phyloP scores from a whole-genome alignment of 2,888 invertebrate species.

The Nudaria mundana region DNA sequence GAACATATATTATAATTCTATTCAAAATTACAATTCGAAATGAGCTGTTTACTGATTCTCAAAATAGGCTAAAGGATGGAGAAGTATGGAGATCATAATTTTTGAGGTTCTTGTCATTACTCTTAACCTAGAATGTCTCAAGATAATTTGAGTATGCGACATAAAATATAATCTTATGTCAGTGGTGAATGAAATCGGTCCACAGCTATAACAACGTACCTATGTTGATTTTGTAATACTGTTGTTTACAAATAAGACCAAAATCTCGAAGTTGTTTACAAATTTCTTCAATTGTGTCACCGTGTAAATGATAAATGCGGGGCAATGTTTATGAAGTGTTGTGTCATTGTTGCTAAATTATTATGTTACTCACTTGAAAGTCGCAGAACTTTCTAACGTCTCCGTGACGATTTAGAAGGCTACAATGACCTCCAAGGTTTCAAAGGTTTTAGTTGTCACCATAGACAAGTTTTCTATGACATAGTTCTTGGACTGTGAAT shows the following conservation, averaged over 20 bases:
- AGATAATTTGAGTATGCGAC: background rate
- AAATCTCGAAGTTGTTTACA: conserved; percentile 5
- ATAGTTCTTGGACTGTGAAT: too few relatives aligned
- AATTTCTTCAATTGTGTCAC: background rate
- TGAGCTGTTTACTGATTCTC: too few relatives aligned
- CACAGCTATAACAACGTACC: background rate
- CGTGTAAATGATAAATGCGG: background rate
- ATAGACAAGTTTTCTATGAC: too few relatives aligned
- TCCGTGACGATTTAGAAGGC: too few relatives aligned
- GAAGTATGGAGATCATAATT: too few relatives aligned
- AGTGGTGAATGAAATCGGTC: background rate
- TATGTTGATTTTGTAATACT: conserved; percentile 1
- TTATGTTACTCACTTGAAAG: background rate
- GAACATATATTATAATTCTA: too few relatives aligned
- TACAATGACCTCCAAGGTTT: too few relatives aligned
- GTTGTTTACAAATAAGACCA: conserved; percentile 1
- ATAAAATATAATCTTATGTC: background rate
- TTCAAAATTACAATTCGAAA: too few relatives aligned
- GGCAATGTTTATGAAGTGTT: background rate
- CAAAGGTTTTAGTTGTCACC: too few relatives aligned
- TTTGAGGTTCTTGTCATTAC: too few relatives aligned
- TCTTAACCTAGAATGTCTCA: background rate
- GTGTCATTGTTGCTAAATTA: background rate
- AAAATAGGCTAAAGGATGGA: too few relatives aligned
- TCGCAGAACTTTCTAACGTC: background rate